Conservation (phyloP, 1,140 invertebrate genomes). For the Musca vetustissima region DNA sequence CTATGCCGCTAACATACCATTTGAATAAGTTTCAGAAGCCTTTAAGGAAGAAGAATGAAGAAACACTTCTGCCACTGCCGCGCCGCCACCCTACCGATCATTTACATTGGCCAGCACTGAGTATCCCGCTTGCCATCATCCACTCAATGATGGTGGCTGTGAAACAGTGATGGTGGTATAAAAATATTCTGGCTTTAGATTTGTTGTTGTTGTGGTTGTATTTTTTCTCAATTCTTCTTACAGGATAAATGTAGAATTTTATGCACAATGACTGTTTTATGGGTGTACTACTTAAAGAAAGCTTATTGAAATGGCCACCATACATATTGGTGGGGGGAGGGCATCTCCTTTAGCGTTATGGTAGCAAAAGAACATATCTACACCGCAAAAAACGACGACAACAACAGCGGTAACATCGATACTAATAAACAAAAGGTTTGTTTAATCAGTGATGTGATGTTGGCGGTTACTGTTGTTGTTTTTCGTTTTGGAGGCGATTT, state of each 20-base stretch:
- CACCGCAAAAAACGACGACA: no score
- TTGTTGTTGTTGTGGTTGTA: not conserved
- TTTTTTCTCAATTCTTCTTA: not conserved
- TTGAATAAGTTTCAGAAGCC: not conserved
- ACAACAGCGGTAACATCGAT: not conserved
- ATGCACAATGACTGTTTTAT: conserved; percentile 20
- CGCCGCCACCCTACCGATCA: no score
- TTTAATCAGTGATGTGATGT: not conserved
- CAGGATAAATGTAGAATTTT: conserved; percentile 16
- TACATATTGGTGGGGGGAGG: no score
- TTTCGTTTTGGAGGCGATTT: not conserved
- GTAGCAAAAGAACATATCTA: no score
- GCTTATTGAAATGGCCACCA: no score
- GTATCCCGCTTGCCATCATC: not conserved
- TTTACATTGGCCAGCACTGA: not conserved
- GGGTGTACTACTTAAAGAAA: conserved; percentile 12
- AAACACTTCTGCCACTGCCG: no score
- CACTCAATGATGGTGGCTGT: no score
- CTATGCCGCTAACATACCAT: conserved; percentile 17
- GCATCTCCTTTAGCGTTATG: no score
- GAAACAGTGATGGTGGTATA: no score
- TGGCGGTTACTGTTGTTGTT: no score
- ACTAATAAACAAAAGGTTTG: conserved; percentile 19
- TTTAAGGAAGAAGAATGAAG: no score
- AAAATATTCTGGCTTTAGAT: not conserved